Evolutionary conservation across 2,113 vertebrate species (phyloP), one percentile per base, ranked within the genome.

Genomic region (Cebidichthys violaceus): DNA sequence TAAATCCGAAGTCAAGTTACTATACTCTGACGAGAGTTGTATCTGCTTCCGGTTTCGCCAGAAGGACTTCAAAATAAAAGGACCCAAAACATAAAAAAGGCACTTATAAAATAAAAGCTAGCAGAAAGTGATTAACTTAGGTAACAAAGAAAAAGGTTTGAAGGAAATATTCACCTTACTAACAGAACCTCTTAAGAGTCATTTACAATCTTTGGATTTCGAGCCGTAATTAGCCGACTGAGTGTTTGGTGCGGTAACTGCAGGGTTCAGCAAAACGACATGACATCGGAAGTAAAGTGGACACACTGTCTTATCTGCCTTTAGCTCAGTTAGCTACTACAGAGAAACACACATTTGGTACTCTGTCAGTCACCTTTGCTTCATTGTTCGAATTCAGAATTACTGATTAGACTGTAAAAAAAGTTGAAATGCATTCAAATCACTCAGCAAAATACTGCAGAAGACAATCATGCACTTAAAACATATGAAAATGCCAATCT

Each of bases 161-260:
- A n/a, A n/a, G n/a, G n/a, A n/a, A n/a, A n/a, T n/a, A n/a, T n/a
- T n/a, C n/a, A n/a, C n/a, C n/a, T n/a, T n/a, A n/a, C n/a, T n/a
- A n/a, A n/a, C n/a, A n/a, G n/a, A n/a, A n/a, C n/a, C n/a, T n/a
- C n/a, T n/a, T n/a, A n/a, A n/a, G n/a, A n/a, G n/a, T n/a, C n/a
- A n/a, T n/a, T n/a, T n/a, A n/a, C n/a, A n/a, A n/a, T n/a, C n/a
- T n/a, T n/a, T n/a, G n/a, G 43, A 57, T 29, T 69, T 45, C 4
- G 33, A 74, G 79, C 76, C 13, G 17, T n/a, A n/a, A 35, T 37
- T 37, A 37, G 81, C 59, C 59, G 77, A 65, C 52, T 52, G 83
- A 77, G 82, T 83, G 71, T 79, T 74, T 29, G 59, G 54, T 2
- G 35, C 70, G 57, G 57, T 50, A 64, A 70, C 81, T 70, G 55